phyloP scores from a whole-genome alignment of 1,140 invertebrate species.

The Dryas iulia region DNA sequence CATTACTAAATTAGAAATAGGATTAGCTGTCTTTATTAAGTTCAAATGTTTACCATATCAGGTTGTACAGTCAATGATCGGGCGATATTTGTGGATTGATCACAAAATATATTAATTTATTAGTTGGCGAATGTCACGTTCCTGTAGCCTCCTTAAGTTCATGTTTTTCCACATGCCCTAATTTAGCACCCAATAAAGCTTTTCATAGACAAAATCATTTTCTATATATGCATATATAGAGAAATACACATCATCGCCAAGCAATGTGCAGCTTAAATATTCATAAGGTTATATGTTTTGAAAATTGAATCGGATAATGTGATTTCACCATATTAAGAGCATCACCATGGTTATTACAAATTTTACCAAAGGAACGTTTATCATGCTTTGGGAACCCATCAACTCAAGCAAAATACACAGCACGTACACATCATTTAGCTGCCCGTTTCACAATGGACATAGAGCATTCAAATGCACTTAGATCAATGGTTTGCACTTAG shows the following conservation, averaged over 20 bases:
- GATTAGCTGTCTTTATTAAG: not conserved
- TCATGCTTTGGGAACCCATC: slow-evolving; percentile 67
- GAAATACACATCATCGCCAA: not conserved
- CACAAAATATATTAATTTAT: slow-evolving; percentile 57
- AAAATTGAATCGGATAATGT: not conserved
- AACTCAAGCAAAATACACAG: slow-evolving; percentile 68
- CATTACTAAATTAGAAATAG: slow-evolving; percentile 8
- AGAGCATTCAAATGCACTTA: slow-evolving; percentile 61
- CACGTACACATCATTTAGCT: slow-evolving; percentile 70
- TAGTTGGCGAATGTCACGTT: slow-evolving; percentile 76
- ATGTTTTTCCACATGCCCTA: slow-evolving; percentile 51
- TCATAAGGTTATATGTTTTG: not conserved
- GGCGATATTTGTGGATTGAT: slow-evolving; percentile 53
- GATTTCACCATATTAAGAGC: not conserved
- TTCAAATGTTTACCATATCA: slow-evolving; percentile 28
- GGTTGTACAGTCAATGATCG: slow-evolving; percentile 67
- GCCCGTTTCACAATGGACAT: slow-evolving; percentile 50
- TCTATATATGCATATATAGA: slow-evolving; percentile 39
- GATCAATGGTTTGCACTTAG: slow-evolving; percentile 51
- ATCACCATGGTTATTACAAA: not conserved
- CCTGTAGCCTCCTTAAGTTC: slow-evolving; percentile 60
- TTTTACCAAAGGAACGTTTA: slow-evolving; percentile 43
- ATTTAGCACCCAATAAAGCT: slow-evolving; percentile 58
- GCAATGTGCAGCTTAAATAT: slow-evolving; percentile 10
- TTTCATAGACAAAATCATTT: slow-evolving; percentile 62